These are phyloP conservation scores for Nerophis lumbriciformis DNA, from an alignment of 2,113 vertebrate genomes.

Conservation along the genomic window DNA sequence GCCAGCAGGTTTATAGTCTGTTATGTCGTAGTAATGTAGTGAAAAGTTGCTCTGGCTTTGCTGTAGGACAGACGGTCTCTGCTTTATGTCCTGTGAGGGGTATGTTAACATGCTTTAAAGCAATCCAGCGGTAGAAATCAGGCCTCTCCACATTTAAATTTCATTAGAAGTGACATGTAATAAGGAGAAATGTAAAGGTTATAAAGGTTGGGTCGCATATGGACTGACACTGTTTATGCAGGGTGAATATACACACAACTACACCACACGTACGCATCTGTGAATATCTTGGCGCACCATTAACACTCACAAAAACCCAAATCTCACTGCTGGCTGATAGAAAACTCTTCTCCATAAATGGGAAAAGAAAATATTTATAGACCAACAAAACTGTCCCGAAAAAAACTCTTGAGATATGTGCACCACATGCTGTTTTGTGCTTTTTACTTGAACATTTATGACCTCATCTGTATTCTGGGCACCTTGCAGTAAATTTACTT, in stretches of 20 bases:
- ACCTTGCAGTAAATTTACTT: background rate
- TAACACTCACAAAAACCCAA: background rate
- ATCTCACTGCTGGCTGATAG: background rate
- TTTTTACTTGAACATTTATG: constrained; percentile 2
- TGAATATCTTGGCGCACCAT: background rate
- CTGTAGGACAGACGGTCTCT: background rate
- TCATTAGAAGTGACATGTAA: background rate
- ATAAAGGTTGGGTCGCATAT: background rate
- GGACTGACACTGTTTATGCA: background rate
- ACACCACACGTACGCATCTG: background rate
- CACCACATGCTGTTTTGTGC: background rate
- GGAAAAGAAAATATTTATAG: background rate
- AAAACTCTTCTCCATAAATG: background rate
- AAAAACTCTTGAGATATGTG: background rate
- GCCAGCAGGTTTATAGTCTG: constrained; percentile 6
- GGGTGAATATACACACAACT: background rate
- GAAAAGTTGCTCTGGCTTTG: constrained; percentile 2
- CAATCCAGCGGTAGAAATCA: too few species aligned
- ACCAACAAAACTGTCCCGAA: background rate
- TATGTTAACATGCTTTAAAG: background rate
- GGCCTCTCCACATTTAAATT: background rate
- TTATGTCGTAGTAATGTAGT: constrained; percentile 1
- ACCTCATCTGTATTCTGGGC: background rate
- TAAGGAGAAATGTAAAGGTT: background rate
- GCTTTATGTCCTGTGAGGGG: background rate